These are phyloP conservation scores for Spea hammondii DNA, from an alignment of 2,797 vertebrate species.

Conservation along the genomic window DNA sequence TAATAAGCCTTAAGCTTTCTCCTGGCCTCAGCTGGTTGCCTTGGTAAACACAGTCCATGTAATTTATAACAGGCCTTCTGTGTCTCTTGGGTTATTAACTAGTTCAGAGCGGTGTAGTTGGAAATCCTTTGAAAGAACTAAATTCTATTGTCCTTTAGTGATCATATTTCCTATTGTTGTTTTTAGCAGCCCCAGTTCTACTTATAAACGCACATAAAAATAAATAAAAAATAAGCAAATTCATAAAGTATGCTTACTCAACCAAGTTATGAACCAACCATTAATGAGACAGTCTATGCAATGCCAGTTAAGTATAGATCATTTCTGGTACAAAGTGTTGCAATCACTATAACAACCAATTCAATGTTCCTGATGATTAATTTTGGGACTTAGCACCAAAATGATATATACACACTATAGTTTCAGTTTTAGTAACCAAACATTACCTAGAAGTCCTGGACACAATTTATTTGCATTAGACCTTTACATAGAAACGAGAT, in stretches of 20 bases:
- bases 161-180: conserved; percentile 33
- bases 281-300: not conserved
- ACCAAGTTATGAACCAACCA: not conserved
- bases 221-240: not conserved
- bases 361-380: no score
- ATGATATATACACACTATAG: no score
- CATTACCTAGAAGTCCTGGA: no score
- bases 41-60: conserved; percentile 50
- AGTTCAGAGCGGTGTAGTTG: conserved; percentile 37
- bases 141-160: conserved; percentile 37
- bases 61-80: conserved; percentile 44
- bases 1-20: conserved; percentile 52
- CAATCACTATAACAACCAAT: no score
- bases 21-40: conserved; percentile 49
- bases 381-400: no score
- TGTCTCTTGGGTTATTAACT: conserved; percentile 47
- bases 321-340: no score
- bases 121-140: conserved; percentile 31
- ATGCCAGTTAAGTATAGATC: no score
- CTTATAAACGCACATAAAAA: conserved; percentile 14
- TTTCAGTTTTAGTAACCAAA: no score
- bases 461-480: no score
- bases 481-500: no score
- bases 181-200: conserved; percentile 12
- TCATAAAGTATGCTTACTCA: not conserved